phyloP scores from a whole-genome alignment of 2,888 invertebrate genomes.

The Leuctra nigra region DNA sequence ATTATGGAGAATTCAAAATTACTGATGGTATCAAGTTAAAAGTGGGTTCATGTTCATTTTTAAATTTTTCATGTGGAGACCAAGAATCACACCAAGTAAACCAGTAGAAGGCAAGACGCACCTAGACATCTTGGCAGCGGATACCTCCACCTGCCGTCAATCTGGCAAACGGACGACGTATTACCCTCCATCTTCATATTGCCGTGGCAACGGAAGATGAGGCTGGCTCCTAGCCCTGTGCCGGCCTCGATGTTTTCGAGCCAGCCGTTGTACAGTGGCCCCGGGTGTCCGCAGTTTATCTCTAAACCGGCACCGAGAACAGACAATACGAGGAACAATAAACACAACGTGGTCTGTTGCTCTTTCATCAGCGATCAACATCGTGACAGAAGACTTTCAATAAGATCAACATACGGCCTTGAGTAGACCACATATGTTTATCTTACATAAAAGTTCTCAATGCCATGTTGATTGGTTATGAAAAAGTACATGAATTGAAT shows the following conservation, averaged over 20 bases:
- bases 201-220: constrained; percentile 89
- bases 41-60: too few relatives aligned
- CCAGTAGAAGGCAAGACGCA: constrained; percentile 39
- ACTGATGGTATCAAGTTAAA: too few relatives aligned
- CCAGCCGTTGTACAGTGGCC: constrained; percentile 93
- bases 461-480: too few relatives aligned
- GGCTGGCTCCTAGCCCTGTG: constrained; percentile 84
- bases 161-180: constrained; percentile 85
- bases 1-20: too few relatives aligned
- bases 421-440: too few relatives aligned
- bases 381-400: not conserved
- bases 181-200: constrained; percentile 86
- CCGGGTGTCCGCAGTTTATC: constrained; percentile 94
- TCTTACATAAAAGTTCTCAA: too few relatives aligned
- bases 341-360: too few relatives aligned
- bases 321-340: constrained; percentile 28
- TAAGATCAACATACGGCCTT: too few relatives aligned
- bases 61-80: too few relatives aligned
- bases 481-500: too few relatives aligned
- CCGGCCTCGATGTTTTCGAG: constrained; percentile 83
- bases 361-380: not conserved
- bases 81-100: too few relatives aligned
- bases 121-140: constrained; percentile 85
- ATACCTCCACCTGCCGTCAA: constrained; percentile 92
- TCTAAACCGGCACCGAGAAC: constrained; percentile 49